These are phyloP conservation scores for Chroicocephalus ridibundus DNA, from an alignment of 2,113 vertebrate genomes.

Conservation along the genomic window DNA sequence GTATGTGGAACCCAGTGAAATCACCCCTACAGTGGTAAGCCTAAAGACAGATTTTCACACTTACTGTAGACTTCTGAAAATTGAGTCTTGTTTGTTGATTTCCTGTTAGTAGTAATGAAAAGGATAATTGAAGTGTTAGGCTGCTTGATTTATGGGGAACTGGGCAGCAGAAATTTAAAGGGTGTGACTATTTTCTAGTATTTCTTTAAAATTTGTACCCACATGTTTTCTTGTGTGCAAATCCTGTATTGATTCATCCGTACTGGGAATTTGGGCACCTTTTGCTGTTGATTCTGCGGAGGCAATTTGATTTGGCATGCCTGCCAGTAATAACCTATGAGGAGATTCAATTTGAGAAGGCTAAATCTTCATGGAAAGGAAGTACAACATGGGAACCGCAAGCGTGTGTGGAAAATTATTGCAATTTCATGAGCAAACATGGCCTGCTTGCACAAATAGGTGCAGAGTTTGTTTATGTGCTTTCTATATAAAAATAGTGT, in stretches of 20 bases:
- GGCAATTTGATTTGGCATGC: background rate
- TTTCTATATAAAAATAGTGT: background rate
- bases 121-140: background rate
- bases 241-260: background rate
- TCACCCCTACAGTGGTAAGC: constrained; percentile 85
- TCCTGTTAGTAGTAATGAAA: background rate
- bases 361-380: background rate
- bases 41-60: background rate
- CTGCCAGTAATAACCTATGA: background rate
- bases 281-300: background rate
- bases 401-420: background rate
- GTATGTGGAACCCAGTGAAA: constrained; percentile 93
- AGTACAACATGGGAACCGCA: background rate
- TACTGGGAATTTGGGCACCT: background rate
- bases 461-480: background rate
- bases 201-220: background rate
- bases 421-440: background rate
- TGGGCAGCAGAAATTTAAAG: background rate
- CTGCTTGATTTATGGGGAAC: background rate
- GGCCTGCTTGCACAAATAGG: background rate
- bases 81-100: background rate
- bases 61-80: background rate
- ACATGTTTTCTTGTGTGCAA: background rate
- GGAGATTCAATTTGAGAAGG: background rate
- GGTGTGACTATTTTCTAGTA: background rate